Base-by-base conservation (phyloP, 1,140 invertebrate genomes). In the Pararge aegeria region DNA sequence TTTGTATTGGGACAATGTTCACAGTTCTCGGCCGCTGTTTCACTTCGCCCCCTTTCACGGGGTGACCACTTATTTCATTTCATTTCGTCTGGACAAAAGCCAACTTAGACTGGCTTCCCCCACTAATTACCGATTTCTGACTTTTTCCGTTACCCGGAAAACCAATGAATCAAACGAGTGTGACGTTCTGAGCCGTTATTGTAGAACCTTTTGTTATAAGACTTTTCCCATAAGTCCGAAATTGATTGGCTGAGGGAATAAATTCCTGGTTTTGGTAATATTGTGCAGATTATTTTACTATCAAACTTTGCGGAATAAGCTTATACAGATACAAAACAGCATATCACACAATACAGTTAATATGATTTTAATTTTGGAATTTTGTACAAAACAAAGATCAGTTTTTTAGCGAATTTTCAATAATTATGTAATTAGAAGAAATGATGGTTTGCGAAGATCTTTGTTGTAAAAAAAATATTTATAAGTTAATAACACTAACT, bases 111-210 rank as follows among this genome's bases (percentile, higher is more conserved):
- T 68, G 55, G 30, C 54, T 68, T 60, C 57, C 19, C 46, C 37
- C 72, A 72, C 75, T 80, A 74, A 80, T 78, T 78, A 76, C 75
- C 62, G 70, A 75, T 70, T 73, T 66, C 51, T 58, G 34, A 64
- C 62, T 68, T 63, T 67, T 70, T 70, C 50, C 51, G 30, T 40
- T 18, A 46, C 37, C 38, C n/a, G 49, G 38, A 55, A 55, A 55
- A 50, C 15, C 44, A 50, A 61, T 55, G 44, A 50, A 55, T 61
- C 59, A 55, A 13, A 12, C 7, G 21, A 55, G 42, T 50, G 24
- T 29, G 51, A 50, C 30, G 13, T 51, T 46, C 16, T 19, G 34
- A 16, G 12, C 10, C 13, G 48, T 51, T 51, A 50, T 51, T 51
- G 34, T 58, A 44, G 15, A 42, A 7, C 20, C 44, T 46, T 46